These are phyloP conservation scores for Podargus strigoides DNA, from an alignment of 2,797 vertebrate species.

Conservation along the genomic window DNA sequence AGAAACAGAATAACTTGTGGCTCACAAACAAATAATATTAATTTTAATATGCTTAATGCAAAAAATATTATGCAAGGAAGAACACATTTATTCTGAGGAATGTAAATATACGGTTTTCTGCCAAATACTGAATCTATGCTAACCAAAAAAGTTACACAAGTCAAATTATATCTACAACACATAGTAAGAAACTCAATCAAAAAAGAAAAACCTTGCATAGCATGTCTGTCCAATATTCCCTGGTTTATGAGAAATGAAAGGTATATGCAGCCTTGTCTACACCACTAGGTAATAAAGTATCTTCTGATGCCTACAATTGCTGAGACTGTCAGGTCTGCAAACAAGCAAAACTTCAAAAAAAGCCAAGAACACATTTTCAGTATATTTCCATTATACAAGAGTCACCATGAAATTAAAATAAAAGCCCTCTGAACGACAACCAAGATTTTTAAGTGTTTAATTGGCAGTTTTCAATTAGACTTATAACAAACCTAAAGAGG, in stretches of 20 bases:
- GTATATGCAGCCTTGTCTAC: background rate
- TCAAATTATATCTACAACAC: constrained; percentile 15
- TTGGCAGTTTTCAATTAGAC: background rate
- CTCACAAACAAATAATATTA: background rate
- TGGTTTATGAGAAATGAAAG: background rate
- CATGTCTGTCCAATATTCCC: background rate
- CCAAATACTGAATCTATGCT: constrained; percentile 20
- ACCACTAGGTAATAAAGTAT: background rate
- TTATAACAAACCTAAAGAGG: background rate
- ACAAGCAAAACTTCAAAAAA: background rate
- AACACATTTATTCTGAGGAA: constrained; percentile 21
- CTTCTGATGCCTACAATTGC: background rate
- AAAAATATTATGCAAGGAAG: background rate
- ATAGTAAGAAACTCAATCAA: background rate
- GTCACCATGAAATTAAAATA: background rate
- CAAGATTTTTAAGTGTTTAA: background rate
- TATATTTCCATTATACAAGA: background rate
- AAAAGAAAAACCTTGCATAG: background rate
- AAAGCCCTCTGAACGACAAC: background rate
- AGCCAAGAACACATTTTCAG: background rate
- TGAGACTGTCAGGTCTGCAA: background rate
- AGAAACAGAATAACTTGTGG: background rate
- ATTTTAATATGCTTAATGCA: background rate
- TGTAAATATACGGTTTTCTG: constrained; percentile 36
- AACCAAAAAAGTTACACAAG: constrained; percentile 29